phyloP scores from a whole-genome alignment of 2,888 invertebrate genomes.

The Halocaridina rubra region DNA sequence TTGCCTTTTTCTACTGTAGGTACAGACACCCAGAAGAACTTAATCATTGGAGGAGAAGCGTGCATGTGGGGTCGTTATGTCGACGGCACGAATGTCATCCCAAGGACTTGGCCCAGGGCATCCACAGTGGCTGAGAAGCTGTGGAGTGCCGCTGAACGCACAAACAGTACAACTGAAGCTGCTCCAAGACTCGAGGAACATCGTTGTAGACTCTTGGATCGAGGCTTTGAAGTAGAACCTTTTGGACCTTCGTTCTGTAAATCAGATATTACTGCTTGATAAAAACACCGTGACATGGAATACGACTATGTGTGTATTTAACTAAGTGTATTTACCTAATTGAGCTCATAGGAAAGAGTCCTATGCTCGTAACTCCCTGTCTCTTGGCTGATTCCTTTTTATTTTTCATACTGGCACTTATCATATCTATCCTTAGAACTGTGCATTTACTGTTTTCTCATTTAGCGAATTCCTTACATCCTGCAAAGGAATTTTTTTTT shows the following conservation, averaged over 20 bases:
- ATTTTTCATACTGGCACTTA: no score
- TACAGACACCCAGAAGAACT: constrained; percentile 72
- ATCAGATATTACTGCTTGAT: not conserved
- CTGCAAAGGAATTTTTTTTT: no score
- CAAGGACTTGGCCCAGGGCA: constrained; percentile 84
- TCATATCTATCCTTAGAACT: no score
- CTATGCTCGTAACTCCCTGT: no score
- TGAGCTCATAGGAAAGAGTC: no score
- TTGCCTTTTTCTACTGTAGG: constrained; percentile 65
- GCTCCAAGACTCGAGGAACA: constrained; percentile 77
- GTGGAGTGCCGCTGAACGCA: constrained; percentile 75
- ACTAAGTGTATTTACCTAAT: not conserved
- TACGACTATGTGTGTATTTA: not conserved
- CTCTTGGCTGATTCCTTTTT: no score
- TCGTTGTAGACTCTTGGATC: constrained; percentile 76
- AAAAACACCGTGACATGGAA: not conserved
- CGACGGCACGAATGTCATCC: constrained; percentile 76
- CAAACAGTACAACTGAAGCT: constrained; percentile 70
- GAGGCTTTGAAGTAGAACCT: constrained; percentile 79
- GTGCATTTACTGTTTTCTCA: no score
- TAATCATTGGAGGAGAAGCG: constrained; percentile 89
- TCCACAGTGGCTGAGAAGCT: constrained; percentile 87
- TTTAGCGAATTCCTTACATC: no score
- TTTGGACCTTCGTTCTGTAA: constrained; percentile 78
- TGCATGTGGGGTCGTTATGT: constrained; percentile 94